Evolutionary conservation across 2,113 vertebrate genomes (phyloP), one percentile per base, ranked within the genome.

Genomic region (Hippocampus abdominalis): DNA sequence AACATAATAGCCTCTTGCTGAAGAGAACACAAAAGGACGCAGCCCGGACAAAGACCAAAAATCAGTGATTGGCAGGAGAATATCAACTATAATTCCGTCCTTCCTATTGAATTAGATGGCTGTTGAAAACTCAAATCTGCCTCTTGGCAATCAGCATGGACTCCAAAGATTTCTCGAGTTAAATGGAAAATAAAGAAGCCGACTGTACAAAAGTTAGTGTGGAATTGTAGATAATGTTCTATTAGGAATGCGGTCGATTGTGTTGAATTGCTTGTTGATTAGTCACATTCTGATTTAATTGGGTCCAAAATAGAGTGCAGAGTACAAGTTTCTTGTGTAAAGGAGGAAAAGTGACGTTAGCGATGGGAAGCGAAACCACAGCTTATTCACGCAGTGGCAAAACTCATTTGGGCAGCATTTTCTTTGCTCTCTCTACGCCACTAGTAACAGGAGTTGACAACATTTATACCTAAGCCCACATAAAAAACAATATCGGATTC

Each of bases 1-100:
- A 64, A 64, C 62, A 46, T 23, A 44, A 64, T 44, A 64, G 62
- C 40, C 12, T 64, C 62, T 25, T 64, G 32, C 36, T 63, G 62
- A 44, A 64, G 3, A 44, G n/a, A 64, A 25, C 15, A 23, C n/a
- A 64, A 46, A 15, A 25, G 62, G 25, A 64, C 12, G 39, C n/a
- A 15, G n/a, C 12, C n/a, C 40, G 16, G n/a, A 64, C 40, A 64
- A 64, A 44, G 40, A 46, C 40, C 62, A 64, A 40, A 39, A 62
- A 62, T 44, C 12, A 25, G 11, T 64, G 62, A 46, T 23, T 64
- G 39, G 62, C 62, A 64, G 62, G 59, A 61, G 6, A 21, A 61
- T 36, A 8, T 61, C 16, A 61, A 61, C 59, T 64, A 13, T 42
- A 44, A 64, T 44, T 64, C 13, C 21, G 1, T 64, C n/a, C n/a